phyloP scores from a whole-genome alignment of 2,888 invertebrate species.

The Calameuta idolon region DNA sequence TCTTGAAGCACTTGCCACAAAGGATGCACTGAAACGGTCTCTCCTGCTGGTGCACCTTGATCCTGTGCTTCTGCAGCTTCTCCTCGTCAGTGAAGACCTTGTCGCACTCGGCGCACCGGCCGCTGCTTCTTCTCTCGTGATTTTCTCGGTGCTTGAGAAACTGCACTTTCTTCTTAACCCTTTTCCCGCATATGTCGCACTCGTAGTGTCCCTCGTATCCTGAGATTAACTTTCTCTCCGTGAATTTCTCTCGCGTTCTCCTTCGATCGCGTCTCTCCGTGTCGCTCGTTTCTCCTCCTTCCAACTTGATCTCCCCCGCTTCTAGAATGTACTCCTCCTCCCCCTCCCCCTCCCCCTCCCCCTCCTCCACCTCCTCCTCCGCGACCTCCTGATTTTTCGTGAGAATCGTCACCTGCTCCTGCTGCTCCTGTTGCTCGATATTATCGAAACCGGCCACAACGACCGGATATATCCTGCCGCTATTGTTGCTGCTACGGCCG shows the following conservation, averaged over 20 bases:
- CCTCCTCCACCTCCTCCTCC: no score
- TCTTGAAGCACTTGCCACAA: conserved; percentile 71
- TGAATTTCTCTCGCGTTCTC: neutral
- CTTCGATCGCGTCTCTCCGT: conserved; percentile 22
- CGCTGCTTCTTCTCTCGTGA: conserved; percentile 36
- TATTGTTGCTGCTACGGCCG: no score
- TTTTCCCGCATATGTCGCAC: conserved; percentile 46
- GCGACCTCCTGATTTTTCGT: no score
- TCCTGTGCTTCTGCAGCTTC: conserved; percentile 67
- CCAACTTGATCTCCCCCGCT: conserved; percentile 3
- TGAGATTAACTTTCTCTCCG: neutral
- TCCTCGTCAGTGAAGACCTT: conserved; percentile 69
- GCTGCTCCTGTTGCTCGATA: no score
- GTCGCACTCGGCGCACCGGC: conserved; percentile 67
- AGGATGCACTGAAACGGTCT: conserved; percentile 69
- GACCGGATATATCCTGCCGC: no score
- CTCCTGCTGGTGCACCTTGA: conserved; percentile 70
- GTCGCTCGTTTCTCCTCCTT: neutral
- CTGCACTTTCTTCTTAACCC: conserved; percentile 37
- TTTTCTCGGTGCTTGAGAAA: conserved; percentile 41
- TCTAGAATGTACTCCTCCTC: conserved; percentile 3
- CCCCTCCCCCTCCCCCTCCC: no score
- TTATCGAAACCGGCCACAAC: no score
- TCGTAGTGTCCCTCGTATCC: conserved; percentile 30
- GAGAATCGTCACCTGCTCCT: no score